phyloP scores from a whole-genome alignment of 1,140 invertebrate species.

The Helicoverpa armigera region DNA sequence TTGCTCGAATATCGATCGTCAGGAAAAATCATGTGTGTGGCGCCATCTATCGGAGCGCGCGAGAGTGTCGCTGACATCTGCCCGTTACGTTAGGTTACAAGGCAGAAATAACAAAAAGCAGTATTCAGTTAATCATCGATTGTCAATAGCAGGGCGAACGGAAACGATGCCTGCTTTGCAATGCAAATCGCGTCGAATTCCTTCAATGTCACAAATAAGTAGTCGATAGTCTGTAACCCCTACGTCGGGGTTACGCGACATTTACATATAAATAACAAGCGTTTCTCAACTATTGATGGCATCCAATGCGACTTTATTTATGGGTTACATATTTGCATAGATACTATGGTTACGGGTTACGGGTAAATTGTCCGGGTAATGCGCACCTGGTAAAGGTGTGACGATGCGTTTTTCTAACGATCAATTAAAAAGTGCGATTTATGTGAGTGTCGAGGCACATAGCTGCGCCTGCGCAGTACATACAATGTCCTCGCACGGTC shows the following conservation, averaged over 20 bases:
- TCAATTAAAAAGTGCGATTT: conserved; percentile 10
- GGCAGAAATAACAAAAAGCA: conserved; percentile 62
- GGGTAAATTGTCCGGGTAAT: conserved; percentile 34
- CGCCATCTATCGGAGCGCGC: conserved; percentile 59
- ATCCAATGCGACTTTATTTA: conserved; percentile 68
- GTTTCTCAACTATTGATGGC: conserved; percentile 77
- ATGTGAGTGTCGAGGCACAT: neutral
- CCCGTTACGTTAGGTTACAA: conserved; percentile 56
- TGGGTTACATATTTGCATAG: conserved; percentile 63
- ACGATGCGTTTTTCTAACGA: conserved; percentile 56
- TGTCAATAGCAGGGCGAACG: conserved; percentile 70
- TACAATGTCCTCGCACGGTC: neutral
- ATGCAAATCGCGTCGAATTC: conserved; percentile 71
- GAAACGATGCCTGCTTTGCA: conserved; percentile 71
- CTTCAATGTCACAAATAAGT: conserved; percentile 70
- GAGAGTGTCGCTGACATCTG: conserved; percentile 58
- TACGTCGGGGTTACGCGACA: conserved; percentile 63
- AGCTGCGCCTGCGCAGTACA: neutral
- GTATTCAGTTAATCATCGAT: conserved; percentile 72
- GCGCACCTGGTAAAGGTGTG: conserved; percentile 42
- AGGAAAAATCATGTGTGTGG: conserved; percentile 33
- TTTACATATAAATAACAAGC: conserved; percentile 84
- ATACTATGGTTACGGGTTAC: conserved; percentile 32
- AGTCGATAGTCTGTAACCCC: conserved; percentile 63
- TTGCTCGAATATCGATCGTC: conserved; percentile 14